Conservation (phyloP, 1,140 invertebrate genomes). For the Drosophila varians region DNA sequence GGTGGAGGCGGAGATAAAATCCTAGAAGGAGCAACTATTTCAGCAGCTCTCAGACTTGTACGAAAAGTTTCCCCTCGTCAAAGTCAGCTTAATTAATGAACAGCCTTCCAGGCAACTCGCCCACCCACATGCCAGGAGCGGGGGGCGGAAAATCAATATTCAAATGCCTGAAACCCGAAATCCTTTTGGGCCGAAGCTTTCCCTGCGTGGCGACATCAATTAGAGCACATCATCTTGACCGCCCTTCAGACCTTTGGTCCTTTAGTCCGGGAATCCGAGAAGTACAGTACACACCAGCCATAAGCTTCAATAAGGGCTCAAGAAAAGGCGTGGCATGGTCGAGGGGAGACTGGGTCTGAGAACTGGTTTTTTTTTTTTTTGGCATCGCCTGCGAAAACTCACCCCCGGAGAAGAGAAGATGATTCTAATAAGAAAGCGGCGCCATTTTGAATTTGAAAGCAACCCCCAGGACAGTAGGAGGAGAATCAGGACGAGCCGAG, state of each 20-base stretch:
- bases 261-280: constrained; percentile 5
- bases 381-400: constrained; percentile 57
- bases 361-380: constrained; percentile 66
- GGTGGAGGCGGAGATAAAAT: neutral
- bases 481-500: constrained; percentile 32
- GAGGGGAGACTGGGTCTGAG: constrained; percentile 10
- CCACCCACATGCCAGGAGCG: neutral
- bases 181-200: constrained; percentile 8
- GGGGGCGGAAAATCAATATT: constrained; percentile 68
- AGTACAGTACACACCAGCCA: constrained; percentile 59
- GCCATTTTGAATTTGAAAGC: constrained; percentile 76
- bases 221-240: constrained; percentile 70
- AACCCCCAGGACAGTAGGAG: constrained; percentile 61
- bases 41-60: constrained; percentile 28
- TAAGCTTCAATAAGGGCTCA: constrained; percentile 1
- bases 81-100: constrained; percentile 79
- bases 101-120: constrained; percentile 25
- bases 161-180: constrained; percentile 20
- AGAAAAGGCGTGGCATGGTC: constrained; percentile 64
- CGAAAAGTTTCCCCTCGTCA: constrained; percentile 71
- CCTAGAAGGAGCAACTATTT: constrained; percentile 28
- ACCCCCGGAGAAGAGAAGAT: constrained; percentile 55
- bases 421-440: constrained; percentile 79
- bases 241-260: constrained; percentile 17
- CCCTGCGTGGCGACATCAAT: constrained; percentile 66